Conservation (phyloP, 2,113 vertebrate species). For the Bubo scandiacus region DNA sequence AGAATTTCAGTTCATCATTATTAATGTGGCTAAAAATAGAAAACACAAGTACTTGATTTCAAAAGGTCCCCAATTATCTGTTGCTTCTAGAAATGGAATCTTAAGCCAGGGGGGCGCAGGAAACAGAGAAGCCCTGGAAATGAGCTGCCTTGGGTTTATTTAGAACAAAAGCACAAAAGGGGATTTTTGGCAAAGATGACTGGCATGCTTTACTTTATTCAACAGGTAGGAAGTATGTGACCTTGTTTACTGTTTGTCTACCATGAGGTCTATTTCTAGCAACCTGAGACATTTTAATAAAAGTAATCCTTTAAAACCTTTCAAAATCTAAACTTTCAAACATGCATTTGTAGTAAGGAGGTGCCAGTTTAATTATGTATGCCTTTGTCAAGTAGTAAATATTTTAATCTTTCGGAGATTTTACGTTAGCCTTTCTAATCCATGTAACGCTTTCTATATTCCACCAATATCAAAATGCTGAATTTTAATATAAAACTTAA, state of each 20-base stretch:
- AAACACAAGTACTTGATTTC: constrained; percentile 41
- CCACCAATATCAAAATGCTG: background rate
- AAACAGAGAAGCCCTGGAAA: constrained; percentile 65
- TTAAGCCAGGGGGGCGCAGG: background rate
- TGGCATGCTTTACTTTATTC: constrained; percentile 43
- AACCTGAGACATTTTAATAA: constrained; percentile 54
- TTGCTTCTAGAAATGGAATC: constrained; percentile 71
- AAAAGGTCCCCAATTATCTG: constrained; percentile 72
- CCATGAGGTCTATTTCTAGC: constrained; percentile 57
- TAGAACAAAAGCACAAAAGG: constrained; percentile 47
- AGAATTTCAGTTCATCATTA: constrained; percentile 68
- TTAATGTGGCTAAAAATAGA: constrained; percentile 64
- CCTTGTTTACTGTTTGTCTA: constrained; percentile 47
- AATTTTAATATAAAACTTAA: background rate
- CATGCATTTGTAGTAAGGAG: constrained; percentile 20
- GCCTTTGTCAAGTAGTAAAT: constrained; percentile 17
- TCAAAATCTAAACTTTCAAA: constrained; percentile 34
- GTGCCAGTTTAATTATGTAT: constrained; percentile 4
- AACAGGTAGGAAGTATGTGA: constrained; percentile 69
- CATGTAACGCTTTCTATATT: background rate
- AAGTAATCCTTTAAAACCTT: constrained; percentile 51
- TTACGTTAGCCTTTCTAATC: background rate
- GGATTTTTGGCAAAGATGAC: constrained; percentile 27
- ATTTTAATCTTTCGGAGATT: constrained; percentile 24
- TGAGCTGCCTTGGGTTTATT: constrained; percentile 50